These are phyloP conservation scores for Dryadula phaetusa DNA, from an alignment of 2,888 invertebrate species.

Conservation along the genomic window DNA sequence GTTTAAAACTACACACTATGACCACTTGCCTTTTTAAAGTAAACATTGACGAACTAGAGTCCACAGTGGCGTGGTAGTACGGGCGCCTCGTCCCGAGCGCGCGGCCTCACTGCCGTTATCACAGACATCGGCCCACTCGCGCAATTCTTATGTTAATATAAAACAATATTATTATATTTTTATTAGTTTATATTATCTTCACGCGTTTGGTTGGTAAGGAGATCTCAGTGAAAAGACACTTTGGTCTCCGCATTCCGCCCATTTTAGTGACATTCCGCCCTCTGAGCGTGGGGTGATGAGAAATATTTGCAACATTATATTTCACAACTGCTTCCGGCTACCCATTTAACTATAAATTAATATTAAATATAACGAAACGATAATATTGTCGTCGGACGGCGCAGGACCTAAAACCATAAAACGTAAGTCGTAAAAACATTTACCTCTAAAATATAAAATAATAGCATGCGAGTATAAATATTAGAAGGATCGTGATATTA, in stretches of 20 bases:
- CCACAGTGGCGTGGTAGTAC: not conserved
- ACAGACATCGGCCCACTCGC: not conserved
- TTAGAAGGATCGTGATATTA: not conserved
- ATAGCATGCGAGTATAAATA: not conserved
- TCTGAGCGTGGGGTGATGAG: too few species aligned
- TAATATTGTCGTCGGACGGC: not conserved
- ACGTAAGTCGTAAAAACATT: not conserved
- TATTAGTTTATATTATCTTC: too few species aligned
- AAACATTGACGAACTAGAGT: not conserved
- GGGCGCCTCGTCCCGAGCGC: slow-evolving; percentile 1
- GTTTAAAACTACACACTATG: not conserved
- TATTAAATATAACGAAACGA: not conserved
- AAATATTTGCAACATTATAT: too few species aligned
- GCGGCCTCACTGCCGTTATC: slow-evolving; percentile 21
- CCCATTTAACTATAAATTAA: not conserved
- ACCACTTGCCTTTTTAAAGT: slow-evolving; percentile 1
- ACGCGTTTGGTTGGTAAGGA: not conserved
- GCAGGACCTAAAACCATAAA: not conserved
- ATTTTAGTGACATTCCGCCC: not conserved
- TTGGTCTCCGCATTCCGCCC: not conserved
- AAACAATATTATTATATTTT: not conserved
- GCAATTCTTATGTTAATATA: not conserved
- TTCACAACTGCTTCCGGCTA: too few species aligned
- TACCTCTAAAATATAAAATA: not conserved
- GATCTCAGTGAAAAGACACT: not conserved